A percentile compares a stretch with the other conserved stretches of the same genome.
These are phyloP conservation scores for Eledone cirrhosa DNA, from an alignment of 2,888 invertebrate genomes.

Conservation along the genomic window DNA sequence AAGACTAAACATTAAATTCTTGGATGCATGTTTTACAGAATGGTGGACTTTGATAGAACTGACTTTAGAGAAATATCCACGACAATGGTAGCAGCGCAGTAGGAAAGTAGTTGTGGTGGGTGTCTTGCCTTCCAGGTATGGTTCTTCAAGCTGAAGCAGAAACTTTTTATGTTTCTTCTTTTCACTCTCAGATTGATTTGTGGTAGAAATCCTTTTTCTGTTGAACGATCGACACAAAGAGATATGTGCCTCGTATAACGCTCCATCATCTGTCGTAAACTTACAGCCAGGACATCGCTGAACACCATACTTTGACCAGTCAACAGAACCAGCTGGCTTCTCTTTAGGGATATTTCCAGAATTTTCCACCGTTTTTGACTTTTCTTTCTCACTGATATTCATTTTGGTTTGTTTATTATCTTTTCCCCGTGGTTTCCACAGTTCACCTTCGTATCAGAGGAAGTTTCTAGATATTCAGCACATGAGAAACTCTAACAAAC, in stretches of 20 bases:
- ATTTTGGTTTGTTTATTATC: too few relatives aligned
- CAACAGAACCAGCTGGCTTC: neutral
- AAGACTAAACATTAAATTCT: constrained; percentile 3
- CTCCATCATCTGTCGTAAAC: neutral
- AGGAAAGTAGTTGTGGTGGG: neutral
- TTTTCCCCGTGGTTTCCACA: too few relatives aligned
- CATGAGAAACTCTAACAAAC: too few relatives aligned
- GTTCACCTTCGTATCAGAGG: too few relatives aligned
- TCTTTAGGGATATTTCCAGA: neutral
- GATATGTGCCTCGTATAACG: neutral
- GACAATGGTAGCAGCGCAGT: constrained; percentile 13
- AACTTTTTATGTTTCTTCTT: neutral
- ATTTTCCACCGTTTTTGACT: neutral
- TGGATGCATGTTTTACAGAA: neutral
- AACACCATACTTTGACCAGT: constrained; percentile 14
- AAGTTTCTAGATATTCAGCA: too few relatives aligned
- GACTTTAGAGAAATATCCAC: neutral
- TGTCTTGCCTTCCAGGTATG: constrained; percentile 7
- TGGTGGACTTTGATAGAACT: neutral
- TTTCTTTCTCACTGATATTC: too few relatives aligned
- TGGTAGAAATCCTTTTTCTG: neutral
- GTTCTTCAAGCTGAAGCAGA: neutral
- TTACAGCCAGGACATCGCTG: constrained; percentile 5
- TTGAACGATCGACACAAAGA: neutral
- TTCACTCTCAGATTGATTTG: neutral